Conservation (phyloP, 2,888 invertebrate species). For the Campoplex capitator region DNA sequence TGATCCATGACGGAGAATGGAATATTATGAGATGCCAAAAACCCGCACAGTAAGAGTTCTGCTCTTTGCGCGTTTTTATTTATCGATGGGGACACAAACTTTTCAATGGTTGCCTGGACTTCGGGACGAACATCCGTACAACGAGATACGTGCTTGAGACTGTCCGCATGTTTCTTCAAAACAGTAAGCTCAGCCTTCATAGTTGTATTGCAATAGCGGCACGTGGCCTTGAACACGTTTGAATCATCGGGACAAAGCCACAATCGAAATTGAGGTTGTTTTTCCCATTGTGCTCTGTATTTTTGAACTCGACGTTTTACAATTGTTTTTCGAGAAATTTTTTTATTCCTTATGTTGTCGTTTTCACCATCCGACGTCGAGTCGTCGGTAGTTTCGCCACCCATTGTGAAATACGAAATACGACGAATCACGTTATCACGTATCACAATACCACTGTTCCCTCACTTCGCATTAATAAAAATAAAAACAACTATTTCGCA, state of each 20-base stretch:
- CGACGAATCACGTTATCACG: neutral
- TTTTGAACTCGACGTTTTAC: constrained; percentile 11
- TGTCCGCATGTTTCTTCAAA: constrained; percentile 22
- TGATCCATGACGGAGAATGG: constrained; percentile 59
- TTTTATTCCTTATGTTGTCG: constrained; percentile 32
- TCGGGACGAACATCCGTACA: constrained; percentile 16
- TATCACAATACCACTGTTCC: constrained; percentile 56
- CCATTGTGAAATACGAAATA: constrained; percentile 68
- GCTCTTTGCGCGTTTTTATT: constrained; percentile 35
- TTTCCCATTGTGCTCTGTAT: constrained; percentile 27
- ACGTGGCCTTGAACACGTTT: constrained; percentile 22
- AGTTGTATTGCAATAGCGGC: constrained; percentile 3
- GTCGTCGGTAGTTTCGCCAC: constrained; percentile 23
- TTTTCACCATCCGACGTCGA: neutral
- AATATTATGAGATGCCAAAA: constrained; percentile 52
- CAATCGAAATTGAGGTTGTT: constrained; percentile 9
- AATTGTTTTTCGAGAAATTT: constrained; percentile 5
- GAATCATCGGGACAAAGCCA: constrained; percentile 16
- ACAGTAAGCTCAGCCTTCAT: constrained; percentile 33
- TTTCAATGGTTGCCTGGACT: constrained; percentile 5
- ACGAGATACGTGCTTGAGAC: neutral
- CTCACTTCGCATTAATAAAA: constrained; percentile 61
- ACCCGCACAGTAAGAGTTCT: constrained; percentile 55
- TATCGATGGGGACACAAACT: neutral
- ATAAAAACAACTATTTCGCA: too few relatives aligned